These are phyloP conservation scores for Gyrodactylus bullatarudis DNA, from an alignment of 1,140 invertebrate species.

Conservation along the genomic window DNA sequence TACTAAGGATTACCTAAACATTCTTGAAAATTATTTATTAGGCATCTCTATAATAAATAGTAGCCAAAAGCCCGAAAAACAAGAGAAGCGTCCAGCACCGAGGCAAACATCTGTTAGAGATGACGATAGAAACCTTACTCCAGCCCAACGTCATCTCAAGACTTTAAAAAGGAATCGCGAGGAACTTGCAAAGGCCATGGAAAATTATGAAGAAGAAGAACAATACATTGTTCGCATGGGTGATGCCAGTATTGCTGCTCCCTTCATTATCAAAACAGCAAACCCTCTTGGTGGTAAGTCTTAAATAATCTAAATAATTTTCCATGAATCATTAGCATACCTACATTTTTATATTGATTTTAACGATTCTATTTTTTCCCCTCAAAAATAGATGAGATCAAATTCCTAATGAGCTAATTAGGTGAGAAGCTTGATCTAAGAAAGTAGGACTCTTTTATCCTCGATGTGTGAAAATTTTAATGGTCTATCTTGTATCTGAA, in stretches of 20 bases:
- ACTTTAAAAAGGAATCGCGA: background rate
- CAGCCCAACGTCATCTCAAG: background rate
- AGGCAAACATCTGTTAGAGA: background rate
- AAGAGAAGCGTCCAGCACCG: background rate
- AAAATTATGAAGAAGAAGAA: constrained; percentile 31
- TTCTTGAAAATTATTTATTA: too few species aligned
- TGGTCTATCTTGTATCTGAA: too few species aligned
- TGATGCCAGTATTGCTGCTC: constrained; percentile 90
- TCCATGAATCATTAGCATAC: too few species aligned
- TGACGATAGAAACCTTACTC: background rate
- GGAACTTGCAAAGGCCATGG: background rate
- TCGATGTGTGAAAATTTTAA: too few species aligned
- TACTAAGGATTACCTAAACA: too few species aligned
- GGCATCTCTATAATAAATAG: background rate
- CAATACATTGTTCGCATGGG: constrained; percentile 61
- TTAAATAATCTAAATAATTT: too few species aligned
- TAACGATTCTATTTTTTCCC: too few species aligned
- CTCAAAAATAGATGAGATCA: too few species aligned
- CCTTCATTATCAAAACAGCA: constrained; percentile 31
- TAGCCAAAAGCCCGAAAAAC: background rate
- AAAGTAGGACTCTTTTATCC: too few species aligned
- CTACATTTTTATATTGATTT: too few species aligned
- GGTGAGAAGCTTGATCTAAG: too few species aligned
- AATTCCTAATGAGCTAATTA: too few species aligned
- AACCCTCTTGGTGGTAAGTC: background rate